Conservation (phyloP, 2,888 invertebrate species). For the Podotricha telesiphe region DNA sequence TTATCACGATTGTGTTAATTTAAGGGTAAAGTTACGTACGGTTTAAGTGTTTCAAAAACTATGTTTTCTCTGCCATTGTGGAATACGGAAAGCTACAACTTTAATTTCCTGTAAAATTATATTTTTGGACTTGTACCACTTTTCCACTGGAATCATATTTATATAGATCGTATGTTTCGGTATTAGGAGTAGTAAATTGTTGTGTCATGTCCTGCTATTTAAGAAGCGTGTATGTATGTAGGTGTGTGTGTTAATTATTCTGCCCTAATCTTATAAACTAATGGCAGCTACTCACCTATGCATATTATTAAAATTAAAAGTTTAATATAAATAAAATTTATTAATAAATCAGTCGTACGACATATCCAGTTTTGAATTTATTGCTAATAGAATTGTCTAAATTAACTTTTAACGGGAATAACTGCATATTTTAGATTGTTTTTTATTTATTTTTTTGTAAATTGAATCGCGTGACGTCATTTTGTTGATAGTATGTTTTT, state of each 20-base stretch:
- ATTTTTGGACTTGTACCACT: neutral
- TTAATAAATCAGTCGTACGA: neutral
- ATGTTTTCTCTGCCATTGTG: no score
- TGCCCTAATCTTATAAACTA: constrained; percentile 20
- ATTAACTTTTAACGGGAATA: neutral
- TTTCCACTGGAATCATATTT: neutral
- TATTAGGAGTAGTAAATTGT: constrained; percentile 4
- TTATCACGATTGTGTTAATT: no score
- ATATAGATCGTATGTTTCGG: constrained; percentile 1
- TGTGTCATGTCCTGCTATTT: constrained; percentile 27
- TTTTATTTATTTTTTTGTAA: neutral
- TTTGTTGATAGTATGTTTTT: no score
- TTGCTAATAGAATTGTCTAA: constrained; percentile 10
- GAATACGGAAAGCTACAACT: no score
- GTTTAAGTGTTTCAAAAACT: no score
- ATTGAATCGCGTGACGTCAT: no score
- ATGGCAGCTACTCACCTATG: constrained; percentile 13
- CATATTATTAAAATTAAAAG: constrained; percentile 1
- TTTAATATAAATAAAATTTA: constrained; percentile 13
- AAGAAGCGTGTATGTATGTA: constrained; percentile 16
- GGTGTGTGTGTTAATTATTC: constrained; percentile 21
- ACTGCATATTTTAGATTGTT: constrained; percentile 17
- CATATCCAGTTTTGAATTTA: constrained; percentile 27
- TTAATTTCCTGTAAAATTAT: no score
- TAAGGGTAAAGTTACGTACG: no score